Conservation (phyloP, 2,113 vertebrate genomes). For the Psilopogon haemacephalus region DNA sequence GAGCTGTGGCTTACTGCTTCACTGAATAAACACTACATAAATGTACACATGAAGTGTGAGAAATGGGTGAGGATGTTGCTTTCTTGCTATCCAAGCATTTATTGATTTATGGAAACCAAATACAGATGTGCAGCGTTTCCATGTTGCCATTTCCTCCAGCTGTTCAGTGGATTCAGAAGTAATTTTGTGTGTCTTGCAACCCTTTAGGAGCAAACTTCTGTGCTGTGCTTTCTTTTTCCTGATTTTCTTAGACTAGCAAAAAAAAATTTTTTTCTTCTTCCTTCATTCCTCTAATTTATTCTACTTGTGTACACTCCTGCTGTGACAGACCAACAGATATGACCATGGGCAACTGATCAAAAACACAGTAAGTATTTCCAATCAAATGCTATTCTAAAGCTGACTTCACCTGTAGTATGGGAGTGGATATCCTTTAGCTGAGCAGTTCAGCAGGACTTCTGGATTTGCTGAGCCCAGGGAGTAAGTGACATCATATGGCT, state of each 20-base stretch:
- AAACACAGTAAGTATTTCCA: not conserved
- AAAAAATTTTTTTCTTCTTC: not conserved
- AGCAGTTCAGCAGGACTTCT: conserved; percentile 85
- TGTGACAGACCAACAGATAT: rapidly evolving
- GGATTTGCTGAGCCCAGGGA: conserved; percentile 78
- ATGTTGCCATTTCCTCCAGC: not conserved
- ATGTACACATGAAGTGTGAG: not conserved
- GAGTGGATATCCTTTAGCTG: conserved; percentile 82
- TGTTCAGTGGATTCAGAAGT: not conserved
- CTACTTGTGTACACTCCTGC: rapidly evolving
- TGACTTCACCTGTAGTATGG: conserved; percentile 81
- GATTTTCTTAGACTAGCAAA: not conserved
- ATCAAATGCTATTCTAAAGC: not conserved
- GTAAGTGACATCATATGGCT: conserved; percentile 83
- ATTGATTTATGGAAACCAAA: not conserved
- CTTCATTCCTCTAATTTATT: not conserved
- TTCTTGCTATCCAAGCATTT: not conserved
- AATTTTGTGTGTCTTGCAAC: not conserved
- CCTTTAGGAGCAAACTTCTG: not conserved
- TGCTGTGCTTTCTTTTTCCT: not conserved
- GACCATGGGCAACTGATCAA: not conserved
- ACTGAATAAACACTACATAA: not conserved
- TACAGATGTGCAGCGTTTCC: not conserved
- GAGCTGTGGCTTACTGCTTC: not conserved
- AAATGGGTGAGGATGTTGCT: not conserved